Evolutionary conservation across 2,888 invertebrate species (phyloP).

Genomic region (Teinopalpus imperialis): DNA sequence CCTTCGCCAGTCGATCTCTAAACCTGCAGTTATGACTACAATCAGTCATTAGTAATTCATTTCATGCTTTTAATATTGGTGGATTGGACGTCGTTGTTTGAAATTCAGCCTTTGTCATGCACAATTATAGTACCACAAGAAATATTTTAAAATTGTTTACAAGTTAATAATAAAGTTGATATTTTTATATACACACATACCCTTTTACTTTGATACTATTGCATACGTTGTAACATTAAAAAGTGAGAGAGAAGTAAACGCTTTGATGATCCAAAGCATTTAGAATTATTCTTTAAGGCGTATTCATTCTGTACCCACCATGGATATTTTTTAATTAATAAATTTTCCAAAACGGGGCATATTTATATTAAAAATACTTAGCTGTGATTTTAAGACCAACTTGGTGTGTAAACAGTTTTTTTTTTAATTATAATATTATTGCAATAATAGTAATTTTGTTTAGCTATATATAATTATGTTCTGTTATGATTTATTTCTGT

Average conservation of each 20-base stretch:
- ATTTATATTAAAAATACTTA: conserved; percentile 38
- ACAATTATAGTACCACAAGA: conserved; percentile 7
- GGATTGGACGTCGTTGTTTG: neutral
- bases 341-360: neutral
- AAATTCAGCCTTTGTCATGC: conserved; percentile 2
- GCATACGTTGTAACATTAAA: neutral
- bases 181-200: conserved; percentile 10
- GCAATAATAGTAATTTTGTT: conserved; percentile 28
- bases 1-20: no score
- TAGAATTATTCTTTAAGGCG: conserved; percentile 1
- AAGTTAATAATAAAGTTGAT: conserved; percentile 9
- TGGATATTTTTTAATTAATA: neutral
- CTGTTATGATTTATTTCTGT: conserved; percentile 35
- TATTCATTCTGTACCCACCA: conserved; percentile 20
- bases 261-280: neutral
- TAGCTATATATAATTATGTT: conserved; percentile 35
- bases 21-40: no score
- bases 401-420: conserved; percentile 32
- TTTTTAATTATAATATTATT: conserved; percentile 33
- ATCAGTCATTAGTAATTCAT: no score
- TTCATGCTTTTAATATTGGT: no score
- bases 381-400: conserved; percentile 47
- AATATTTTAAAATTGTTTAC: conserved; percentile 5
- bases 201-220: neutral
- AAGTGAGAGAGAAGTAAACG: conserved; percentile 7